Base-by-base conservation (phyloP, 2,113 vertebrate genomes). In the Diphyllodes magnificus region DNA sequence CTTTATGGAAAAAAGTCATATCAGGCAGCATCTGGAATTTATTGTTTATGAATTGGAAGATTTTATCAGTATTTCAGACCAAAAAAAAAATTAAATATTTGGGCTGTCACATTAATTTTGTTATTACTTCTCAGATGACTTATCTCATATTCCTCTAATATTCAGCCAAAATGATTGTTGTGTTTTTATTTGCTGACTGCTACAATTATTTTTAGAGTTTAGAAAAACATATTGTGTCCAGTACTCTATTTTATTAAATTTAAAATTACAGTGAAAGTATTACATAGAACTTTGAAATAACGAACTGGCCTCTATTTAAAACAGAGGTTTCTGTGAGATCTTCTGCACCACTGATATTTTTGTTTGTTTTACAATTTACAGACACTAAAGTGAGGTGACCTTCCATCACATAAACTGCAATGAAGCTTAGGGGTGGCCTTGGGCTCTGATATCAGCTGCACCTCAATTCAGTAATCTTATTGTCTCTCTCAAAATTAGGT, bases 401-500 rank as follows among this genome's bases (percentile, higher is more conserved):
- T 94, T 96, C 86, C 50, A 60, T 95, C 92, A 88, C 71, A 86
- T 4, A 84, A 75, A 35, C 54, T 86, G 66, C 2, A 20, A 33
- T 57, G 70, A 77, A 93, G 82, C 59, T 96, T 82, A 77, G 89
- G 84, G 63, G 79, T 94, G 89, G 93, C 92, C 89, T 86, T 94
- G 90, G 95, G 96, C 96, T 80, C 87, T 51, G 33, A 51, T 84
- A 96, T 95, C 93, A 96, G 72, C 90, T 92, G 94, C 72, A 95
- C 92, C 87, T 97, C 96, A 87, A 51, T 72, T 92, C 68, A 91
- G 30, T 88, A 86, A 93, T 96, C 88, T 88, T 90, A 95, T 85
- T 95, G 95, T 94, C 86, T 95, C 66, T 80, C 75, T 88, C 54
- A 68, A 54, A 96, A 96, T 95, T 82, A 96, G 96, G 93, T 95